Evolutionary conservation across 1,140 invertebrate species (phyloP).

Genomic region (Halictus rubicundus): DNA sequence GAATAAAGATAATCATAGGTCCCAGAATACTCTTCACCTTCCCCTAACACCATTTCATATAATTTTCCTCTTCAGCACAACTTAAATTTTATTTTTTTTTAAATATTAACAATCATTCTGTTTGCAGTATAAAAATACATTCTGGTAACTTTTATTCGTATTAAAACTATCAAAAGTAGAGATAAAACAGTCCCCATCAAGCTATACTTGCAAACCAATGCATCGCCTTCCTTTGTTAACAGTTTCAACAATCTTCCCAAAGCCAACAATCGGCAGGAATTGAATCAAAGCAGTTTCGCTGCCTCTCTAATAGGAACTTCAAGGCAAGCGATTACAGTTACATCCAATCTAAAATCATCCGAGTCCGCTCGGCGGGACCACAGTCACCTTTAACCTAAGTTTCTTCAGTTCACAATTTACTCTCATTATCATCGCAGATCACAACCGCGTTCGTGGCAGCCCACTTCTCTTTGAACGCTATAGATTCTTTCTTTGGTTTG

Average conservation of each 20-base stretch:
- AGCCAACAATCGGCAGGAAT: not conserved
- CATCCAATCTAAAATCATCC: not conserved
- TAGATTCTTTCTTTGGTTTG: constrained; percentile 66
- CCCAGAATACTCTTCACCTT: not conserved
- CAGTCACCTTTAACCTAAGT: too few relatives aligned
- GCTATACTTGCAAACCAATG: too few relatives aligned
- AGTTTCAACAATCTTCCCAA: too few relatives aligned
- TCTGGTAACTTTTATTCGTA: not conserved
- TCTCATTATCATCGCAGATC: constrained; percentile 73
- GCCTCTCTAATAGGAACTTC: not conserved
- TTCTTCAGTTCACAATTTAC: constrained; percentile 65
- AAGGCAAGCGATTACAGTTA: not conserved
- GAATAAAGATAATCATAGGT: not conserved
- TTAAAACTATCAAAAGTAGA: not conserved
- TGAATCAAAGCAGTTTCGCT: not conserved
- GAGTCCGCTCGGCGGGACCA: not conserved
- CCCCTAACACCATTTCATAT: not conserved
- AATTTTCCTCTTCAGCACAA: not conserved
- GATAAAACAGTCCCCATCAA: not conserved
- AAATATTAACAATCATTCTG: not conserved
- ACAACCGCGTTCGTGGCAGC: constrained; percentile 72
- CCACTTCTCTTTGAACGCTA: constrained; percentile 75
- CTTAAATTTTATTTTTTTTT: constrained; percentile 14
- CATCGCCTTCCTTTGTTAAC: too few relatives aligned
- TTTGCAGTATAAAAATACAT: constrained; percentile 6